Evolutionary conservation across 1,140 invertebrate species (phyloP).

Genomic region (Leptopilina boulardi): DNA sequence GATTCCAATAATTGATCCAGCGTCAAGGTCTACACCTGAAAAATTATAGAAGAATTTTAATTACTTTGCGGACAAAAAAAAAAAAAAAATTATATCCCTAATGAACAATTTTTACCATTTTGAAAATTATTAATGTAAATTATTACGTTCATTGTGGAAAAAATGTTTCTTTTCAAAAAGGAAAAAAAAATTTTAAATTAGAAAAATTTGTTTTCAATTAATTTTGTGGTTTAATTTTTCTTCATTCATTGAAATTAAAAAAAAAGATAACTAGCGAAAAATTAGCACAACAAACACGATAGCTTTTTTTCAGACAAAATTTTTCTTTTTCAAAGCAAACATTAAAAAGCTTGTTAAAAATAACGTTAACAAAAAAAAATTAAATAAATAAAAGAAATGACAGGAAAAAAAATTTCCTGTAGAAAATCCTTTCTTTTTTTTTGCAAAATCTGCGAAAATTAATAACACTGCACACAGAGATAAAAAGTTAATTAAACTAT

Average conservation of each 20-base stretch:
- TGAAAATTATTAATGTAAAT: neutral
- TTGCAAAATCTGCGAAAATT: neutral
- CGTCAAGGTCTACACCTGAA: slow-evolving; percentile 82
- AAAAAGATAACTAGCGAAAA: too few relatives aligned
- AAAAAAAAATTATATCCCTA: neutral
- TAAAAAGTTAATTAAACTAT: slow-evolving; percentile 1
- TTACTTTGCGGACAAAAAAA: neutral
- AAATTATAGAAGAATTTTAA: slow-evolving; percentile 27
- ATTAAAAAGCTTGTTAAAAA: too few relatives aligned
- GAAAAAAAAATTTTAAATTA: neutral
- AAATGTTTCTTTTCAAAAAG: too few relatives aligned
- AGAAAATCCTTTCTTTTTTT: too few relatives aligned
- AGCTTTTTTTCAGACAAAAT: neutral
- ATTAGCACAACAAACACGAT: neutral
- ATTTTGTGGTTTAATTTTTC: too few relatives aligned
- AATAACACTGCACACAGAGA: slow-evolving; percentile 4
- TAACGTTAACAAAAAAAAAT: too few relatives aligned
- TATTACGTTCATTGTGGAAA: too few relatives aligned
- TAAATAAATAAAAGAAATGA: neutral
- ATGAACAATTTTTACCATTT: neutral
- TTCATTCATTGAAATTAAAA: too few relatives aligned
- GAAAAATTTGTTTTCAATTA: too few relatives aligned
- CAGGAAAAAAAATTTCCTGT: too few relatives aligned
- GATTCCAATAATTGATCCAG: slow-evolving; percentile 85
- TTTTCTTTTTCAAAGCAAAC: neutral